phyloP scores from a whole-genome alignment of 1,140 invertebrate species.

The Drosophila neocordata region DNA sequence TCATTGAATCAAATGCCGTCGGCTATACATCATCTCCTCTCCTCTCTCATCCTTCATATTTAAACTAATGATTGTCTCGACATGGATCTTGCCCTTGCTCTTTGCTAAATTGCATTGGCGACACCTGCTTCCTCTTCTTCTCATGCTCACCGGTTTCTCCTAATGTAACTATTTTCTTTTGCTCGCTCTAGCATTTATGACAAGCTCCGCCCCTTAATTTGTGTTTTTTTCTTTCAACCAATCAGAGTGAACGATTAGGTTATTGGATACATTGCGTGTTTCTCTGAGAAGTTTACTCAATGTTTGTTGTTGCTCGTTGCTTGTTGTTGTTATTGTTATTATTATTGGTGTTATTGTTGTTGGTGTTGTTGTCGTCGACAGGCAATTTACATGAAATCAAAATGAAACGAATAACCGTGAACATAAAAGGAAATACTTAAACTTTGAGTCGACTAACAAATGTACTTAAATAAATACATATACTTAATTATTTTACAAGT shows the following conservation, averaged over 20 bases:
- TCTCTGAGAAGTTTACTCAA: conserved; percentile 34
- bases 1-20: not conserved
- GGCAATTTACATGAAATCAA: conserved; percentile 80
- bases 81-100: conserved; percentile 5
- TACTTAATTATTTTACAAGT: too few species aligned
- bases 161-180: conserved; percentile 6
- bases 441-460: conserved; percentile 18
- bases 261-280: conserved; percentile 5
- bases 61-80: not conserved
- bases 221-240: conserved; percentile 22
- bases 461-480: conserved; percentile 21
- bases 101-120: conserved; percentile 56
- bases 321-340: conserved; percentile 26
- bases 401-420: conserved; percentile 67
- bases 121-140: conserved; percentile 51
- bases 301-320: conserved; percentile 28
- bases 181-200: not conserved
- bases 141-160: conserved; percentile 21
- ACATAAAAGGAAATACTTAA: not conserved
- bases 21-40: not conserved
- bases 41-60: not conserved
- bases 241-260: conserved; percentile 28
- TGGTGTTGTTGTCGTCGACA: conserved; percentile 77
- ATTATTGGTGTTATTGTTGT: conserved; percentile 38
- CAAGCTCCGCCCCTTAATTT: conserved; percentile 43